Base-by-base conservation (phyloP, 2,113 vertebrate genomes). In the Cheilinus undulatus region DNA sequence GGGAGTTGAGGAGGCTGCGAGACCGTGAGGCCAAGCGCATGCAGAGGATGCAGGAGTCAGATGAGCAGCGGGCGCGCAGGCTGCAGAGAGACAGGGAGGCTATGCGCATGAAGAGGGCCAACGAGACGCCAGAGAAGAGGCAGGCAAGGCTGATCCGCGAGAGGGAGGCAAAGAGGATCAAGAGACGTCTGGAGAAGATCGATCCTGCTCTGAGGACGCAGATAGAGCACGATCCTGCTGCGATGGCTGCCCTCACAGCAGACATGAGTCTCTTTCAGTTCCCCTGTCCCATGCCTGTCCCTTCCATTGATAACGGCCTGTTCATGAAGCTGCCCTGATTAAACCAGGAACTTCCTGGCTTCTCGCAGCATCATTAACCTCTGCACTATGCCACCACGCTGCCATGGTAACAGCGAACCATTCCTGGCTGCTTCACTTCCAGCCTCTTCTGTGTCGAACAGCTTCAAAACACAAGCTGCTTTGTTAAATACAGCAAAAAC, bases 181-280 rank as follows among this genome's bases (percentile, higher is more conserved):
- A 99, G 80, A 91, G 97, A 7, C 93, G 97, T 45, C 88, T 99
- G 79, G 97, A 99, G 90, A 99, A 99, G 92, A 97, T 99, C 87
- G 97, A 99, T 93, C 97, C 98, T 38, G 95, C 96, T 80, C 91
- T 99, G 67, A 94, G 97, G 78, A 96, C 96, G 6, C 98, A 99
- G 90, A 99, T 99, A 52, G 97, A 97, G 84, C 96, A 99, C 63
- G 97, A 99, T 71, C 96, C 97, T 3, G 95, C 97, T 2, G 97
- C 97, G 36, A 95, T 99, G 96, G 97, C 97, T 0, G 97, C 97
- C 6, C 90, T 99, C 81, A 97, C 96, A 10, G 96, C 98, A 0
- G 97, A 99, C 87, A 98, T 99, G 95, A 99, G 95, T 90, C 92
- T 95, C 49, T 95, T 95, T 59, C 97, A 97, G 66, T 99, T 98